These are phyloP conservation scores for Meriones psammophilus DNA, from an alignment of 2,797 vertebrate species.

Conservation along the genomic window DNA sequence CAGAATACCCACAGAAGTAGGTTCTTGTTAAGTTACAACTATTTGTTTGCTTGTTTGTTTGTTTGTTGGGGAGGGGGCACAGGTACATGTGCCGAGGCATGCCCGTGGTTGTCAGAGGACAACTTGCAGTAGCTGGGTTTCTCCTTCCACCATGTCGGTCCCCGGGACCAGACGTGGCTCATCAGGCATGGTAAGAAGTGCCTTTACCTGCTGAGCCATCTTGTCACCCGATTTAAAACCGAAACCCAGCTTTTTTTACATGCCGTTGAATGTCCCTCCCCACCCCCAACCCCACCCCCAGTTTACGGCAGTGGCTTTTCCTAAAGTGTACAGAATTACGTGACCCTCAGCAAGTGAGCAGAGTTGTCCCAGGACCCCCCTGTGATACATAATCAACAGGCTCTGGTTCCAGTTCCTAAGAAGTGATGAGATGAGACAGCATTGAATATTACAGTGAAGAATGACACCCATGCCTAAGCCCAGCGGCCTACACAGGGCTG, in stretches of 20 bases:
- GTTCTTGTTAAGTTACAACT: not conserved
- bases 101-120: not conserved
- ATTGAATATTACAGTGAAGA: not conserved
- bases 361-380: not conserved
- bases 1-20: not conserved
- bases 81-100: not conserved
- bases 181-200: not conserved
- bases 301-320: not conserved
- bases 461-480: rapidly evolving
- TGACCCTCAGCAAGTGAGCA: not conserved
- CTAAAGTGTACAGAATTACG: not conserved
- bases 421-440: rapidly evolving
- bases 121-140: not conserved
- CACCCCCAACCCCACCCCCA: not conserved
- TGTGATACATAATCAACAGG: rapidly evolving
- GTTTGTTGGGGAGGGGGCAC: not conserved
- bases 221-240: not conserved
- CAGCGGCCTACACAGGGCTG: not conserved
- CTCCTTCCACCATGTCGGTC: not conserved
- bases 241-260: not conserved
- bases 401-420: not conserved
- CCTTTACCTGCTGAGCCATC: not conserved
- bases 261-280: not conserved
- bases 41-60: not conserved
- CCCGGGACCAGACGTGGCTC: not conserved